Base-by-base conservation (phyloP, 2,113 vertebrate genomes). In the Calonectris borealis region DNA sequence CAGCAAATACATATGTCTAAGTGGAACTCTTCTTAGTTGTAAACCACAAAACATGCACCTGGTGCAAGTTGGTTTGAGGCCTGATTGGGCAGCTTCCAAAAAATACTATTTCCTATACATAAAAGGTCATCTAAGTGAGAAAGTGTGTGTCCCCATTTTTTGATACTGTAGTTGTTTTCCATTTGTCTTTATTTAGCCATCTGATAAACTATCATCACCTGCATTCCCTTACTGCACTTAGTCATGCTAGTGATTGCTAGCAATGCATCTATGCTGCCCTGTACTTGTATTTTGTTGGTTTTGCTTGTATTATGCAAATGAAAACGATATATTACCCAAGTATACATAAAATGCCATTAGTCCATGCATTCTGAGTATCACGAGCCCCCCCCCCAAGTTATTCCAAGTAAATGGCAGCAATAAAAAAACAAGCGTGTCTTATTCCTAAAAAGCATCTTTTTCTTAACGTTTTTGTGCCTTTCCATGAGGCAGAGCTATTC, bases 121-220 rank as follows among this genome's bases (percentile, higher is more conserved):
- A 64, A 72, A 88, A 85, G 18, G 17, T 83, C 38, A 68, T 9
- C 32, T 29, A 55, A 85, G 76, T n/a, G 6, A 38, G 29, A 65
- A 75, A 75, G 29, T 6, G 10, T 1, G 0, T 24, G 3, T 21
- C 4, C 9, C 7, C 10, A 5, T 16, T 81, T 16, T 69, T 69
- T 32, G 14, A 46, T n/a, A n/a, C 1, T 55, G 7, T 25, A 55
- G 26, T 78, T 95, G 51, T 81, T 82, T 85, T 48, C 48, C 29
- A 20, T 15, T 82, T 77, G 36, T 32, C 29, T 70, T 71, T 86
- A 44, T 82, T 70, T 18, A 75, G 38, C 11, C 38, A 46, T 54
- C 55, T n/a, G 60, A 73, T 54, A 49, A 76, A 44, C 24, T 44
- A 22, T 24, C 22, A 10, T 12, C 76, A 72, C 57, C 31, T 68